phyloP scores from a whole-genome alignment of 2,797 vertebrate genomes.

The Antrozous pallidus region DNA sequence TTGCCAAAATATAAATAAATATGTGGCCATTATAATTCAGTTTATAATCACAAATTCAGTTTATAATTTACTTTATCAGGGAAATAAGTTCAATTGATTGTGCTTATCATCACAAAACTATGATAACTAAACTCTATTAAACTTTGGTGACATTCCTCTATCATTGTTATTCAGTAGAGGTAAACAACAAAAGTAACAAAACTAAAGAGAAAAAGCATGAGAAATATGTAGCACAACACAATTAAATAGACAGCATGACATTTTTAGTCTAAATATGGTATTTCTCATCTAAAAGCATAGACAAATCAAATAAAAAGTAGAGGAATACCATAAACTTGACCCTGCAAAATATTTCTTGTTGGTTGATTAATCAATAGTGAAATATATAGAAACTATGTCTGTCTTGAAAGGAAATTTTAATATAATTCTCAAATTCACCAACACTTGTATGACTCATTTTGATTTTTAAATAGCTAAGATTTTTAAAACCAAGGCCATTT shows the following conservation, averaged over 20 bases:
- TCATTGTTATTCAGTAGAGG: neutral
- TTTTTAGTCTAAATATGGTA: neutral
- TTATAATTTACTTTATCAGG: conserved; percentile 65
- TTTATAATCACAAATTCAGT: neutral
- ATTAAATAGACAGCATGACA: neutral
- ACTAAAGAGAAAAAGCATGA: neutral
- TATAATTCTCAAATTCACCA: neutral
- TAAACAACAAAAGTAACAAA: neutral
- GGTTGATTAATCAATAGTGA: neutral
- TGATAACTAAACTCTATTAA: conserved; percentile 26
- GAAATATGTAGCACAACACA: neutral
- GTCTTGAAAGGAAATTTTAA: neutral
- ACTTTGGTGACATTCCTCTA: neutral
- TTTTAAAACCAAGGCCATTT: neutral
- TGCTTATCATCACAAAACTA: conserved; percentile 73
- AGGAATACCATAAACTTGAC: neutral
- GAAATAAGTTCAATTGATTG: conserved; percentile 61
- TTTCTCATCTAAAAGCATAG: neutral
- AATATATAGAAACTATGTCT: neutral
- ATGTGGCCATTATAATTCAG: conserved; percentile 63
- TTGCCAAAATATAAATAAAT: conserved; percentile 67
- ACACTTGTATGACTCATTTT: neutral
- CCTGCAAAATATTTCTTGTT: neutral
- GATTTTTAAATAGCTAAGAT: neutral
- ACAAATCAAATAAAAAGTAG: neutral